phyloP scores from a whole-genome alignment of 2,888 invertebrate genomes.

The Acanthococcus lagerstroemiae region DNA sequence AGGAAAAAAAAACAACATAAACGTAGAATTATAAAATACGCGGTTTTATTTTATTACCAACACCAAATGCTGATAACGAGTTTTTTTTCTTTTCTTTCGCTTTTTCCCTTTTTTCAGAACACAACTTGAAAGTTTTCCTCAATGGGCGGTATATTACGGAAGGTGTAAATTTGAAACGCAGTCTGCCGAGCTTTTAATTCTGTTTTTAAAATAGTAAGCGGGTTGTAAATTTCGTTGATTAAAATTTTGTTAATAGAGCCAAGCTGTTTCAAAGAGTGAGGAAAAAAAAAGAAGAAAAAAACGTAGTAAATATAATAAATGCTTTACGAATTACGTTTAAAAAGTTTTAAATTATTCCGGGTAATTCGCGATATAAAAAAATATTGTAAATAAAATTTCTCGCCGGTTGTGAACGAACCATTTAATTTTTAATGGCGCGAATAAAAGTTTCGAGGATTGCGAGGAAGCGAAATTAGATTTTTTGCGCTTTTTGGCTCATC shows the following conservation, averaged over 20 bases:
- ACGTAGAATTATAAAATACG: neutral
- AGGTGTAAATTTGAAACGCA: neutral
- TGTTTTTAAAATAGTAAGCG: neutral
- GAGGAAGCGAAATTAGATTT: neutral
- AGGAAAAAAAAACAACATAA: neutral
- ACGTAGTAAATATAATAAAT: neutral
- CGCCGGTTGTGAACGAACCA: neutral
- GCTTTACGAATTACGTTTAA: conserved; percentile 1
- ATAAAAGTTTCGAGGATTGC: too few relatives aligned
- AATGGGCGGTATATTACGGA: neutral
- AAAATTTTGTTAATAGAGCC: neutral
- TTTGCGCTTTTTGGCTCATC: neutral
- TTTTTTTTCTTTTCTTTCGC: neutral
- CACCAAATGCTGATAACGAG: neutral
- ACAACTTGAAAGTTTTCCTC: neutral
- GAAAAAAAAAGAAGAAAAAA: neutral
- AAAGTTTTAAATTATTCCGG: conserved; percentile 2
- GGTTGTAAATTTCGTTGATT: neutral
- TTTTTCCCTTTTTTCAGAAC: neutral
- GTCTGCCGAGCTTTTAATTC: neutral
- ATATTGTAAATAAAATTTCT: neutral
- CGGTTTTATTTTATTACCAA: conserved; percentile 12
- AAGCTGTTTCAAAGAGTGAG: neutral
- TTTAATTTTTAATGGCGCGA: neutral
- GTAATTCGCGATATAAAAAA: neutral